Evolutionary conservation across 2,113 vertebrate species (phyloP), one percentile per base, ranked within the genome.

Genomic region (Chrysochloris asiatica): DNA sequence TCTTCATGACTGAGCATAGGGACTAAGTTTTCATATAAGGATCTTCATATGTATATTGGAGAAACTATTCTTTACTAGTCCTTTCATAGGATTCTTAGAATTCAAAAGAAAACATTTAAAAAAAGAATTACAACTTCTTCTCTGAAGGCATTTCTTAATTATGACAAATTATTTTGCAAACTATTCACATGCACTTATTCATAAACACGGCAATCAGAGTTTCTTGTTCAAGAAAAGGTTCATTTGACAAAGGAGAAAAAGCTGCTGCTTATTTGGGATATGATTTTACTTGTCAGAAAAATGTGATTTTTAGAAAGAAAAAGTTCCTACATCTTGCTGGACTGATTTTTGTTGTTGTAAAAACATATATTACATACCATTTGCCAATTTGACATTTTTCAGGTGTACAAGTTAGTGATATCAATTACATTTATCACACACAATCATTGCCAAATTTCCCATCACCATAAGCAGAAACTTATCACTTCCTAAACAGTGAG

Each of bases 211-310:
- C 22, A 65, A 26, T 75, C 28, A 21, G 4, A 45, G 7, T 41
- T 21, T 59, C 89, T 73, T 48, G 6, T 38, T 63, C 21, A 76
- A 79, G 65, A 71, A 43, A 79, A 71, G 47, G 9, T 45, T 78
- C 21, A 0, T 47, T 88, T 63, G 65, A 83, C 50, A 47, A 56
- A 83, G 28, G 26, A 71, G 69, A 79, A 69, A 83, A 91, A 67
- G 50, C 43, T 86, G 52, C 9, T 56, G 75, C 9, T 77, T 48
- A 45, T 38, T 26, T 65, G n/a, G 72, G 38, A 43, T 78, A 63
- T 59, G 75, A 91, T 61, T 82, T 86, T 28, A 69, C 52, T 69
- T 45, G 13, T 79, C 73, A 73, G 92, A 61, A 91, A 86, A 92
- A 88, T 56, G 82, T 33, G 47, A 38, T 79, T 17, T 11, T 3